Evolutionary conservation across 2,888 invertebrate species (phyloP).

Genomic region (Dasysyrphus tricinctus): DNA sequence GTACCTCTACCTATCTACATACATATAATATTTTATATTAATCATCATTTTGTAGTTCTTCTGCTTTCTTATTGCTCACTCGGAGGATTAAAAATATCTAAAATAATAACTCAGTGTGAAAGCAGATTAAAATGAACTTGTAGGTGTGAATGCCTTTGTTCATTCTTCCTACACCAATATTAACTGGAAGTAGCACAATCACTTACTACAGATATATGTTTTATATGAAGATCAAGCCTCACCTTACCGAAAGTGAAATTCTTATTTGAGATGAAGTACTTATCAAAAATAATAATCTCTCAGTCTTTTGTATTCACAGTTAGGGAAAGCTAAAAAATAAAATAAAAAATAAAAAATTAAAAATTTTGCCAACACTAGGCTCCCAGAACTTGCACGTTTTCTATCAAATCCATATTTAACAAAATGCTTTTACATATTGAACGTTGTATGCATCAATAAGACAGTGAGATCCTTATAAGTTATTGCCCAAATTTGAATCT

Average conservation of each 20-base stretch:
- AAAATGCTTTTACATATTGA: no score
- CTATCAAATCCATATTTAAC: no score
- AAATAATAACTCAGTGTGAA: background rate
- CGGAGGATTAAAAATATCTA: background rate
- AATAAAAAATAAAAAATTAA: background rate
- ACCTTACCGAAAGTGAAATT: constrained; percentile 3
- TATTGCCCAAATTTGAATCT: no score
- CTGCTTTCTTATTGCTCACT: background rate
- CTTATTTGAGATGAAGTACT: background rate
- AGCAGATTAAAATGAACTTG: background rate
- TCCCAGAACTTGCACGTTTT: background rate
- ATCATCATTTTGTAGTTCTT: background rate
- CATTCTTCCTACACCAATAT: background rate
- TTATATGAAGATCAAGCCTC: background rate
- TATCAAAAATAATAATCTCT: background rate
- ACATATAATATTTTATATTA: background rate
- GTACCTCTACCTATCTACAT: no score
- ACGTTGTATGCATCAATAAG: no score
- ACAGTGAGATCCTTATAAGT: no score
- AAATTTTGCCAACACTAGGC: background rate
- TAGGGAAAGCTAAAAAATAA: background rate
- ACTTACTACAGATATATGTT: background rate
- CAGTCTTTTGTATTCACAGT: constrained; percentile 13
- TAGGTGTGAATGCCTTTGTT: background rate
- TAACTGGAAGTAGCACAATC: background rate